Base-by-base conservation (phyloP, 2,888 invertebrate species). In the Thereva unica region DNA sequence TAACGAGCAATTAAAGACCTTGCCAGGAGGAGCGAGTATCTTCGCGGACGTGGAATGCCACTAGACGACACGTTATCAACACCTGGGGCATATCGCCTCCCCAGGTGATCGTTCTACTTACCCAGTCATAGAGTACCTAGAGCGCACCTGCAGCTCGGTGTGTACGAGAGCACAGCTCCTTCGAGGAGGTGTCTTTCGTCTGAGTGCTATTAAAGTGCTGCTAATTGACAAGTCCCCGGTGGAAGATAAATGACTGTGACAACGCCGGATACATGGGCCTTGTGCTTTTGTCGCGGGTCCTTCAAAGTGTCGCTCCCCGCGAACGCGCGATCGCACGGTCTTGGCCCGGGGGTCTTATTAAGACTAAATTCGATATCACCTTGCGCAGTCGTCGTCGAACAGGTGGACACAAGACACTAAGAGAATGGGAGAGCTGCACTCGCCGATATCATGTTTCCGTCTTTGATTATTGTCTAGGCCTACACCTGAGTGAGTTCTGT, bases 1-100 rank as follows among this genome's bases (percentile, higher is more conserved):
- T 59, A 49, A 59, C 59, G 59, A 59, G 12, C 59, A 59, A 59
- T 59, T 59, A 59, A 59, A 59, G 47, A 9, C 55, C 56, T 23
- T 23, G 23, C 23, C 1, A 23, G 23, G 23, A 23, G 23, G 23
- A 23, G 23, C 2, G 23, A 23, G 23, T 2, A 23, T 23, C 23
- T 23, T n/a, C 12, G 38, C 42, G 56, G 56, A 56, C 56, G 35
- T 44, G 56, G 44, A 56, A 56, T 56, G 44, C 34, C 35, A 38
- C 44, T 44, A 44, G 44, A 44, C 44, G 12, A 37, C n/a, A 9
- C 5, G 10, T 56, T 56, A 56, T 56, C 56, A 56, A 44, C 56
- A 44, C n/a, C n/a, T 34, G 55, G 42, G 44, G 56, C 44, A 35
- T 44, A 42, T 7, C 38, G 44, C 44, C 44, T 35, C 34, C 10